Base-by-base conservation (phyloP, 2,888 invertebrate species). In the Drosophila engyochracea region DNA sequence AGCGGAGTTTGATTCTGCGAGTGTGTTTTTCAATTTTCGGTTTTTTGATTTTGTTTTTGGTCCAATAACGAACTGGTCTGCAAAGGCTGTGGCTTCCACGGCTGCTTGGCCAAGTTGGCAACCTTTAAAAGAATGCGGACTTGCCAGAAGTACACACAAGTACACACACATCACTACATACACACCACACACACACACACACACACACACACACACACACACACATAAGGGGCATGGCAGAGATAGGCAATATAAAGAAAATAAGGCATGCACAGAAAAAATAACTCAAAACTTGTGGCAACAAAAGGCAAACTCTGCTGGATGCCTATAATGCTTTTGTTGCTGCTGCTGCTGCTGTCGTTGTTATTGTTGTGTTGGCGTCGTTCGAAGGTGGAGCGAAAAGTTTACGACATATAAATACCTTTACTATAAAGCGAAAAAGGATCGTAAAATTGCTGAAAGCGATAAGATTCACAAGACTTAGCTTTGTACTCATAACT, bases 51-150 rank as follows among this genome's bases (percentile, higher is more conserved):
- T 75, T 60, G 51, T 60, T 82, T 66, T 79, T 57, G 81, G 44
- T 60, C 78, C 63, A 65, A 70, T 55, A 55, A 71, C 61, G 76
- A 85, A 88, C 90, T 88, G 85, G 90, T 84, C 82, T 63, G 69
- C 75, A 69, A 39, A 57, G 51, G 59, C 63, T 62, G 61, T 65
- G 74, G 70, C 60, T 74, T 55, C 63, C 41, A 70, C 61, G 39
- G 66, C 69, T 52, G 62, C 65, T 70, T 70, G 74, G 82, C 83
- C 89, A 91, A 91, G 86, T 90, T 92, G 91, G 87, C 91, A 92
- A 92, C 92, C 91, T 92, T 92, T 92, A 79, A 92, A 92, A 92
- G 91, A 92, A 92, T 92, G 91, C 91, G 91, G 91, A 92, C 91
- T 91, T 85, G 88, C 90, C 80, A 91, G 88, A 84, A 89, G 66